Base-by-base conservation (phyloP, 2,113 vertebrate species). In the Corythoichthys haematopterus region DNA sequence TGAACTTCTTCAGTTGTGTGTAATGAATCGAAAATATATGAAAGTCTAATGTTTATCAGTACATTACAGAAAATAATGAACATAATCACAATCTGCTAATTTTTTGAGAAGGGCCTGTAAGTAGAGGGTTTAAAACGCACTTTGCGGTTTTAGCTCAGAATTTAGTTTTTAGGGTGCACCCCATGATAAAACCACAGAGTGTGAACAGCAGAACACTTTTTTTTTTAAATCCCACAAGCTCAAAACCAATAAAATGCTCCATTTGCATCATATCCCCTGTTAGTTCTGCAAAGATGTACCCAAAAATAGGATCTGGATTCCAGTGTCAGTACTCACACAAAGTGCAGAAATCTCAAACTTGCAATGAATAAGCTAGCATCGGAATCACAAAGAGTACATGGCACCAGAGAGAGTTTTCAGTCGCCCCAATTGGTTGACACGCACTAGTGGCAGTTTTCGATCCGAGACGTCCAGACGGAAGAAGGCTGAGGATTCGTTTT, bases 341-440 rank as follows among this genome's bases (percentile, higher is more conserved):
- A 62, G 37, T 61, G 64, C 65, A 33, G 57, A 70, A 33, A 36
- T 51, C 59, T 82, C 33, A 60, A 68, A 77, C 38, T 59, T 72
- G 2, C 35, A 68, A 64, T 62, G 70, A 80, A 66, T 72, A 56
- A 70, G 70, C 72, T 77, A 74, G 78, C 61, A 7, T 74, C 70
- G 16, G 58, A 73, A 68, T 80, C 69, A 74, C 68, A 66, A 7
- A 7, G 40, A 43, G 40, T 46, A 78, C 81, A 81, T 84, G 85
- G 84, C 82, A 89, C 83, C 66, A 80, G 74, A 82, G 74, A 82
- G 65, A 78, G 65, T 72, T 75, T 59, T 59, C 68, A 66, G 70
- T 58, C 50, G 9, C 33, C 65, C 76, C 60, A 75, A 79, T 69
- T 80, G 78, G 76, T 70, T 78, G 35, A 72, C 55, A 35, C 28